phyloP scores from a whole-genome alignment of 2,113 vertebrate genomes.

The Cryptomyrus ogoouensis region DNA sequence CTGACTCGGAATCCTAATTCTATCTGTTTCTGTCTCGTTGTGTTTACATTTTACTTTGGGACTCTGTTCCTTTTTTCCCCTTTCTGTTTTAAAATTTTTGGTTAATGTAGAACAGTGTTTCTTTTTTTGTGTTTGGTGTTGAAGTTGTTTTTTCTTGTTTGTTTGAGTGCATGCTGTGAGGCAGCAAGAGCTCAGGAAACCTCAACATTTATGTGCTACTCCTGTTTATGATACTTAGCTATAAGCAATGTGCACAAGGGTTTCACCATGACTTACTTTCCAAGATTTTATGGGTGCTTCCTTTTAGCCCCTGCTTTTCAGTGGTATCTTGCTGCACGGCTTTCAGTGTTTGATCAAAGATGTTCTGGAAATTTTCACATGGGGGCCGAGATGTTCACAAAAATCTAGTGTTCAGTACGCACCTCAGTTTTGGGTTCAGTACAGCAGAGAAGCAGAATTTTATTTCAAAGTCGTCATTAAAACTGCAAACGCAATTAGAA shows the following conservation, averaged over 20 bases:
- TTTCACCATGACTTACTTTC: not conserved
- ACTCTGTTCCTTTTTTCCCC: not conserved
- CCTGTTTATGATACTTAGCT: not conserved
- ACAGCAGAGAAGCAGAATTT: not conserved
- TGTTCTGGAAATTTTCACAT: not conserved
- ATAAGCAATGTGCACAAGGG: not conserved
- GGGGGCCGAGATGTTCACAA: not conserved
- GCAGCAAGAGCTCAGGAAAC: not conserved
- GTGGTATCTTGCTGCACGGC: not conserved
- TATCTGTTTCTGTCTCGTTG: not conserved
- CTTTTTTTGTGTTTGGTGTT: not conserved
- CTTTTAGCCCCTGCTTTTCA: not conserved
- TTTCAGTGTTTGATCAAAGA: not conserved
- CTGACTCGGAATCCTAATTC: not conserved
- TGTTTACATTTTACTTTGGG: not conserved
- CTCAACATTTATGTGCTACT: not conserved
- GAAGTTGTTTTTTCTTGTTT: not conserved
- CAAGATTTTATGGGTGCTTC: not conserved
- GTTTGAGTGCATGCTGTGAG: not conserved
- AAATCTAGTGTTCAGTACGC: not conserved
- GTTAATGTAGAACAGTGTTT: not conserved
- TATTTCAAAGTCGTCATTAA: not conserved
- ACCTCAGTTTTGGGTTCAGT: not conserved
- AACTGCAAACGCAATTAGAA: not conserved
- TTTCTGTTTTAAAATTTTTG: not conserved